phyloP scores from a whole-genome alignment of 1,140 invertebrate genomes.

The Glossosoma conforme region DNA sequence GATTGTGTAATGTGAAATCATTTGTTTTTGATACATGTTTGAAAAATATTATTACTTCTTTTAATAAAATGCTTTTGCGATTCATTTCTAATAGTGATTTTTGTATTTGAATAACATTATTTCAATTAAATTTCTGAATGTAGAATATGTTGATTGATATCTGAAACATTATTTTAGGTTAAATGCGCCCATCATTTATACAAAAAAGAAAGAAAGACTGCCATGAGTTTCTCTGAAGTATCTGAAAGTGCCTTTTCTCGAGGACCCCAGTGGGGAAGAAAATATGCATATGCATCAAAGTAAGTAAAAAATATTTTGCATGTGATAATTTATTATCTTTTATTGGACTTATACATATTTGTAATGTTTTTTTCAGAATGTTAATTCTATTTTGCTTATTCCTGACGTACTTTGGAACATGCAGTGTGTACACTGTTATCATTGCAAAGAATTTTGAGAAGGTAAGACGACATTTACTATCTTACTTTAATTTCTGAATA shows the following conservation, averaged over 20 bases:
- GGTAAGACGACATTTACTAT: constrained; percentile 36
- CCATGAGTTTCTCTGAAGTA: constrained; percentile 75
- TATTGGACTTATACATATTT: not conserved
- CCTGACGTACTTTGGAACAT: constrained; percentile 76
- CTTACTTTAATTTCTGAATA: too few species aligned
- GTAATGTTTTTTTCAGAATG: constrained; percentile 42
- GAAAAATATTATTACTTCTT: too few species aligned
- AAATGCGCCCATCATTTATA: constrained; percentile 78
- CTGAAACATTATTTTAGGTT: constrained; percentile 49
- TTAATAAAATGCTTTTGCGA: too few species aligned
- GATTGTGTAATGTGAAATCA: too few species aligned
- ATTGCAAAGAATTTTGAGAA: constrained; percentile 69
- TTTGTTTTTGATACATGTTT: too few species aligned
- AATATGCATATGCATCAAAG: constrained; percentile 59
- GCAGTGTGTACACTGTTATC: constrained; percentile 78
- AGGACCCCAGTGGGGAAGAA: constrained; percentile 62
- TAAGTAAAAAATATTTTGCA: constrained; percentile 34
- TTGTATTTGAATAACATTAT: too few species aligned
- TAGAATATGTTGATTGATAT: not conserved
- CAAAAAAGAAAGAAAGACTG: constrained; percentile 58
- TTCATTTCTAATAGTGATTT: too few species aligned
- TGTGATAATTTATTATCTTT: not conserved
- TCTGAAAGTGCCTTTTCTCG: constrained; percentile 66
- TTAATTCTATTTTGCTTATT: constrained; percentile 62
- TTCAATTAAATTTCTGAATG: not conserved